Evolutionary conservation across 2,888 invertebrate species (phyloP).

Genomic region (Autographa gamma): DNA sequence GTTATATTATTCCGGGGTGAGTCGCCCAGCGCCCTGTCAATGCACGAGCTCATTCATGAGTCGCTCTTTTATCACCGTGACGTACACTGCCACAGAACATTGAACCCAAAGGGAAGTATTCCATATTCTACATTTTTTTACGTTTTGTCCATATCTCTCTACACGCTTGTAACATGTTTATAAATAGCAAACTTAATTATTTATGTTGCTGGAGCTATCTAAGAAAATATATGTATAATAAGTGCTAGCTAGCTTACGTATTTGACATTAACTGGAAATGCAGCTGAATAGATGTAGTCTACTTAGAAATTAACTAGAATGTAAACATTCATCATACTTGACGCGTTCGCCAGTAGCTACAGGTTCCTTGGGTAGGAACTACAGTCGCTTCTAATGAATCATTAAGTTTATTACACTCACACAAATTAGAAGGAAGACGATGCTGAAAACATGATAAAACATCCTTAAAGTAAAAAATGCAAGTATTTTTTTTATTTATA

Average conservation of each 20-base stretch:
- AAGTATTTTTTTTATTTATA: background rate
- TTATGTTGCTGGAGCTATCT: slow-evolving; percentile 5
- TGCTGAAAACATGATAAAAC: background rate
- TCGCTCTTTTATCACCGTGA: slow-evolving; percentile 83
- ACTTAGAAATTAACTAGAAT: slow-evolving; percentile 11
- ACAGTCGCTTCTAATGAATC: background rate
- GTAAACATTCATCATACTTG: background rate
- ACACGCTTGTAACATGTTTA: slow-evolving; percentile 55
- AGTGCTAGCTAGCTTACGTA: background rate
- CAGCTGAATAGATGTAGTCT: slow-evolving; percentile 13
- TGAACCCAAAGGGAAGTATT: slow-evolving; percentile 87
- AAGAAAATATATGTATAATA: background rate
- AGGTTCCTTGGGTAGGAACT: background rate
- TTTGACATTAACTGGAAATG: slow-evolving; percentile 16
- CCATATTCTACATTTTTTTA: slow-evolving; percentile 81
- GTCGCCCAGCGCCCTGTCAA: slow-evolving; percentile 83
- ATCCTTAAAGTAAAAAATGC: background rate
- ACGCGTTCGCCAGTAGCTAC: background rate
- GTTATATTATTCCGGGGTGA: slow-evolving; percentile 77
- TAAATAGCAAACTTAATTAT: slow-evolving; percentile 52
- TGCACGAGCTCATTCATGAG: slow-evolving; percentile 82
- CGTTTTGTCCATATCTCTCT: slow-evolving; percentile 68
- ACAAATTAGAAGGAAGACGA: background rate
- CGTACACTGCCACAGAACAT: slow-evolving; percentile 79
- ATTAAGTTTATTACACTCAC: background rate